Percentiles rank a stretch among this genome's conserved stretches.
Evolutionary conservation across 1,140 invertebrate species (phyloP).

Genomic region (Lamellibrachia luymesi): DNA sequence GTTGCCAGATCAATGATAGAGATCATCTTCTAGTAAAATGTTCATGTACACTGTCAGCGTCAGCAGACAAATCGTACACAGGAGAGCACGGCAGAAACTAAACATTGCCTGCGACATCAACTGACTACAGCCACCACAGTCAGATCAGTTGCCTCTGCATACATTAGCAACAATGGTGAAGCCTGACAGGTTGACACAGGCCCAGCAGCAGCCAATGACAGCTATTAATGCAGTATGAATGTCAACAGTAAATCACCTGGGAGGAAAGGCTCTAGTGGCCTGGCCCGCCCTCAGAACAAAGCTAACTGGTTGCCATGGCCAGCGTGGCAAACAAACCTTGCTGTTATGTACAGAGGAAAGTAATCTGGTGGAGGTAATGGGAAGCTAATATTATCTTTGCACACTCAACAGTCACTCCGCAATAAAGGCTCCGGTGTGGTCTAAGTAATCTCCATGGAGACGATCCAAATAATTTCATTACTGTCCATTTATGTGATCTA

Average conservation of each 20-base stretch:
- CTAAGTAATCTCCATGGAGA: neutral
- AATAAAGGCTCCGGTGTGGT: neutral
- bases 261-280: neutral
- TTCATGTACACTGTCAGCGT: neutral
- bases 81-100: neutral
- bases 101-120: neutral
- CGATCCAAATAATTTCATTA: slow-evolving; percentile 1
- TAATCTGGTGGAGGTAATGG: neutral
- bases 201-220: neutral
- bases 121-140: neutral
- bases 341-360: neutral
- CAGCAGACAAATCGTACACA: neutral
- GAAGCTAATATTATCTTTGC: slow-evolving; percentile 5
- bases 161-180: neutral
- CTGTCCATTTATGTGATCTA: neutral
- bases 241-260: neutral
- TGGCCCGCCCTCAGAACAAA: neutral
- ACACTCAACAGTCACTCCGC: neutral
- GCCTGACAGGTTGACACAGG: neutral
- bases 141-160: neutral
- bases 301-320: neutral
- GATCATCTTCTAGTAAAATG: neutral
- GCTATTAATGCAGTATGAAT: neutral
- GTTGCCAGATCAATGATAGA: neutral
- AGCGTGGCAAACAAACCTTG: neutral